Percentiles rank a stretch among this genome's conserved stretches.
phyloP scores from a whole-genome alignment of 64 coral and sea anemone species.

The Pocillopora damicornis region DNA sequence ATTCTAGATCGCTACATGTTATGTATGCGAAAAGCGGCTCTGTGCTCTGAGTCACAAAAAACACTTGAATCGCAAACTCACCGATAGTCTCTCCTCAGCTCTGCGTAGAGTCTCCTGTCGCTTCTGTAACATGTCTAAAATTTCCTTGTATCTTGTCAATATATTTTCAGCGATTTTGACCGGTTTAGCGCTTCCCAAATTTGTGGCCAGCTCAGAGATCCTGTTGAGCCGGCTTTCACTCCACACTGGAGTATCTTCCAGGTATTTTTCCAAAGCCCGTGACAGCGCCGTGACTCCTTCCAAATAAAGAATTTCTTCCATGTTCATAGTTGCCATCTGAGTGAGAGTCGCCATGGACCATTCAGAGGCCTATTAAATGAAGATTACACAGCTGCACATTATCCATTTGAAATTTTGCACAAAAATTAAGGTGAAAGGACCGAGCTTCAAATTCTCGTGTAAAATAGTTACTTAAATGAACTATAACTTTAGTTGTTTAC shows the following conservation, averaged over 20 bases:
- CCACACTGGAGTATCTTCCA: conserved; percentile 64
- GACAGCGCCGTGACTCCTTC: conserved; percentile 72
- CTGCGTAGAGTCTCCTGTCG: conserved; percentile 78
- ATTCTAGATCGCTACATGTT: no score
- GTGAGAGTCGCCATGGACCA: conserved; percentile 86
- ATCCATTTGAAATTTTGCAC: background rate
- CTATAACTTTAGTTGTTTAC: no score
- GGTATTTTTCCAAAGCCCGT: conserved; percentile 69
- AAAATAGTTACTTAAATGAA: no score
- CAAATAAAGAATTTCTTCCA: conserved; percentile 83
- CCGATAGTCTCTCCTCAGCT: conserved; percentile 83
- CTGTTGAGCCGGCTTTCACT: conserved; percentile 69
- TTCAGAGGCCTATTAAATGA: conserved; percentile 56
- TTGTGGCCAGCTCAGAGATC: conserved; percentile 84
- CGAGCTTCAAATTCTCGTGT: no score
- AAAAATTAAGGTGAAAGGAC: no score
- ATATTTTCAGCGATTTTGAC: conserved; percentile 73
- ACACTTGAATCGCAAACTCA: conserved; percentile 1
- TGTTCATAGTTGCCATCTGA: conserved; percentile 93
- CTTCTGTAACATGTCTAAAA: conserved; percentile 89
- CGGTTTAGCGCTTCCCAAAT: conserved; percentile 57
- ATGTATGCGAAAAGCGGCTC: no score
- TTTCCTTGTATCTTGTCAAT: conserved; percentile 85
- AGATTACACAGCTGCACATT: no score
- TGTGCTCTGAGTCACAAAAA: no score